A percentile compares a stretch with the other conserved stretches of the same genome.
phyloP scores from a whole-genome alignment of 2,888 invertebrate genomes.

The Coronaproctus castanopsis region DNA sequence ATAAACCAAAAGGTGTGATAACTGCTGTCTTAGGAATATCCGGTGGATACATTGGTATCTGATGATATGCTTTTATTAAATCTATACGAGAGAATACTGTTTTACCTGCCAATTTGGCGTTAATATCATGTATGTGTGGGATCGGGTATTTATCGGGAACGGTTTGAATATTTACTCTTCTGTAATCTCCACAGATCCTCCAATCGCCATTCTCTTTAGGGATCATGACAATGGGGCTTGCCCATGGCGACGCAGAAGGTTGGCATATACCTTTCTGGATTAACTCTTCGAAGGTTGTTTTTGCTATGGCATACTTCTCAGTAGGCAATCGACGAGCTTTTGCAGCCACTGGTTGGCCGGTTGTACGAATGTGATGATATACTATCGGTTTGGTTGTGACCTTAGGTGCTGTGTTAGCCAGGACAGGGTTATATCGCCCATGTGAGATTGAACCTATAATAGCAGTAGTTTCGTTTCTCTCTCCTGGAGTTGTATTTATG shows the following conservation, averaged over 20 bases:
- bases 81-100: conserved; percentile 23
- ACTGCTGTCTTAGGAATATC: conserved; percentile 17
- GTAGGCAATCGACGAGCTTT: conserved; percentile 22
- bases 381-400: conserved; percentile 15
- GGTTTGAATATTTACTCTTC: conserved; percentile 23
- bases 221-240: conserved; percentile 22
- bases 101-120: conserved; percentile 18
- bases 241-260: conserved; percentile 23
- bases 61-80: conserved; percentile 24
- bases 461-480: no score
- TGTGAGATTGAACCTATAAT: no score
- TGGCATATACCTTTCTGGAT: conserved; percentile 20
- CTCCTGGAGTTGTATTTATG: no score
- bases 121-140: conserved; percentile 23
- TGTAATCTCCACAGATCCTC: conserved; percentile 26
- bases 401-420: no score
- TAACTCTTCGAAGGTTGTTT: conserved; percentile 22
- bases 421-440: no score
- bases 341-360: conserved; percentile 22
- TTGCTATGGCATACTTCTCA: conserved; percentile 21
- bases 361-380: conserved; percentile 20
- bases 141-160: conserved; percentile 25
- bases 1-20: conserved; percentile 25
- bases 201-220: conserved; percentile 21
- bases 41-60: conserved; percentile 24